These are phyloP conservation scores for Corythaixoides concolor DNA, from an alignment of 2,113 vertebrate genomes.

Conservation along the genomic window DNA sequence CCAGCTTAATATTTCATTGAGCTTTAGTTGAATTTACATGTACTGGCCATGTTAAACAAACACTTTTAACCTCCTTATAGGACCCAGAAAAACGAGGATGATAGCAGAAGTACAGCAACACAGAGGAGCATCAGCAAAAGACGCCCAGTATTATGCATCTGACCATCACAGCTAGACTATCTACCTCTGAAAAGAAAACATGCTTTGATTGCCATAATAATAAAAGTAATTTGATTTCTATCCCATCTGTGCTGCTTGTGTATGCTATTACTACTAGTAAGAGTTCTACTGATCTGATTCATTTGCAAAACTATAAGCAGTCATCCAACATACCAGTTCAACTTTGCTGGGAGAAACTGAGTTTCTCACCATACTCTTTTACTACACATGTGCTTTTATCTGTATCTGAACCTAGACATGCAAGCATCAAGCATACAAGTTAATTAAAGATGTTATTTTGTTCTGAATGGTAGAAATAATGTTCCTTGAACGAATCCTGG, in stretches of 20 bases:
- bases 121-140: neutral
- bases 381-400: neutral
- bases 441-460: neutral
- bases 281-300: neutral
- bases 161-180: neutral
- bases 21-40: neutral
- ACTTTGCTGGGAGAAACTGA: neutral
- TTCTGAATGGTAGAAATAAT: neutral
- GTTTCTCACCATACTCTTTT: neutral
- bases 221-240: neutral
- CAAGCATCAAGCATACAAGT: neutral
- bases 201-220: neutral
- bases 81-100: neutral
- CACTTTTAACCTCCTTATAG: neutral
- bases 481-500: neutral
- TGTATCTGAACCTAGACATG: neutral
- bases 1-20: neutral
- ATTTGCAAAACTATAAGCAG: neutral
- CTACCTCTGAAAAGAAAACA: neutral
- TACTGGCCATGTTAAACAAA: neutral
- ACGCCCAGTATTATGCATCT: neutral
- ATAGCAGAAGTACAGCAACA: neutral
- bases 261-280: neutral
- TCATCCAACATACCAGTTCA: fast-evolving
- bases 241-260: neutral